Evolutionary conservation across 2,113 vertebrate species (phyloP).

Genomic region (Phyllostomus discolor): DNA sequence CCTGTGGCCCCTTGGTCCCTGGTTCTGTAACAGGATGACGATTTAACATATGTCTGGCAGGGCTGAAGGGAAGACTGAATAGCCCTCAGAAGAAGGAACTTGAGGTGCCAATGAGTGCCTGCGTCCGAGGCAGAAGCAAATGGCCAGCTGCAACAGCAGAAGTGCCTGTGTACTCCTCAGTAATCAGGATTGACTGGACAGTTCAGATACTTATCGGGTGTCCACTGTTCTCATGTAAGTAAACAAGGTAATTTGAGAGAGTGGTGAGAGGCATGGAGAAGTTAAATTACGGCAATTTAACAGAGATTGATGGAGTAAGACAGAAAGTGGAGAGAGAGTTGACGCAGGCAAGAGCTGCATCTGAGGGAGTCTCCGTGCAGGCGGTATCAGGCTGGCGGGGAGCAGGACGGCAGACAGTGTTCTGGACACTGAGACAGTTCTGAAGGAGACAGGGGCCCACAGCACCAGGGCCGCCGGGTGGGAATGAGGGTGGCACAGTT

Average conservation of each 20-base stretch:
- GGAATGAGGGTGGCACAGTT: not conserved
- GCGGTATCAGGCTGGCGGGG: not conserved
- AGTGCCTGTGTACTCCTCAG: not conserved
- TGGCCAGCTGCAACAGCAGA: not conserved
- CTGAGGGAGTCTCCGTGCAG: not conserved
- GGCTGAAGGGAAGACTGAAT: not conserved
- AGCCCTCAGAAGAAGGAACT: not conserved
- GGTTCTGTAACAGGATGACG: no score
- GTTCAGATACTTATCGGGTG: not conserved
- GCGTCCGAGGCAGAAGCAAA: not conserved
- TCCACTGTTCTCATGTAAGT: not conserved
- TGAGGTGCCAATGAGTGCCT: not conserved
- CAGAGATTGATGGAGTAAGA: not conserved
- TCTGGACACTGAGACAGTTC: not conserved
- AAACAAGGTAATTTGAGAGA: not conserved
- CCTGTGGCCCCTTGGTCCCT: no score
- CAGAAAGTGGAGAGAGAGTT: not conserved
- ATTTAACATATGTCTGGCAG: not conserved
- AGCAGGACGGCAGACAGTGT: not conserved
- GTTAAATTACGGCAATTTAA: not conserved
- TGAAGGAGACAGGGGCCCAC: not conserved
- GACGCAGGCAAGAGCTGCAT: not conserved
- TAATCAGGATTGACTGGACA: not conserved
- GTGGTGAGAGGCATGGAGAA: not conserved
- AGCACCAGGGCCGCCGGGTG: not conserved